Conservation (phyloP, 92 coral and sea anemone genomes). For the Phymanthus crucifer region DNA sequence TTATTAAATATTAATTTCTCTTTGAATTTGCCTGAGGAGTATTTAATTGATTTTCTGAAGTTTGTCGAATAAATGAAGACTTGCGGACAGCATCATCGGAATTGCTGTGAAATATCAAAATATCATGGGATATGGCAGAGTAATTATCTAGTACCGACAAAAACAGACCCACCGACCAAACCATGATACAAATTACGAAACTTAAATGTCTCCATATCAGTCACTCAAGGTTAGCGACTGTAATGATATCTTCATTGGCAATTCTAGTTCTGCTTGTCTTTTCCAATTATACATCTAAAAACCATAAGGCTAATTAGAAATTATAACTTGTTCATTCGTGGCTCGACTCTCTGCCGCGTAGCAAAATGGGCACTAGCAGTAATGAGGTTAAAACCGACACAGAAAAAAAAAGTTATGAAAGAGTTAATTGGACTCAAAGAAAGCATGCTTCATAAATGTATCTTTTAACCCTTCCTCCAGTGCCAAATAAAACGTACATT, state of each 20-base stretch:
- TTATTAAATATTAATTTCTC: not conserved
- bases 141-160: not conserved
- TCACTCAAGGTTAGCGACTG: too few species aligned
- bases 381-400: not conserved
- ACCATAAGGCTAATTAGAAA: too few species aligned
- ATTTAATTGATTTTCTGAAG: not conserved
- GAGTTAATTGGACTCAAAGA: not conserved
- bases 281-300: too few species aligned
- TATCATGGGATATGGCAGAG: not conserved
- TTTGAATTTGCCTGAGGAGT: not conserved
- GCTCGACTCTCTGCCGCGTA: too few species aligned
- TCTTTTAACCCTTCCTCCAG: not conserved
- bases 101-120: not conserved
- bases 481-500: not conserved
- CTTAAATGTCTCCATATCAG: too few species aligned
- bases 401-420: not conserved
- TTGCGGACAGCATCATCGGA: not conserved
- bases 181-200: not conserved
- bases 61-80: not conserved
- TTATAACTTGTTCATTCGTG: too few species aligned
- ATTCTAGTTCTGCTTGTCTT: too few species aligned
- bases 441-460: too few species aligned
- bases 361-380: too few species aligned
- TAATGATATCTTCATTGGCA: too few species aligned
- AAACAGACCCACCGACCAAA: too few species aligned